Conservation (phyloP, 2,888 invertebrate species). For the Nomada lathburiana region DNA sequence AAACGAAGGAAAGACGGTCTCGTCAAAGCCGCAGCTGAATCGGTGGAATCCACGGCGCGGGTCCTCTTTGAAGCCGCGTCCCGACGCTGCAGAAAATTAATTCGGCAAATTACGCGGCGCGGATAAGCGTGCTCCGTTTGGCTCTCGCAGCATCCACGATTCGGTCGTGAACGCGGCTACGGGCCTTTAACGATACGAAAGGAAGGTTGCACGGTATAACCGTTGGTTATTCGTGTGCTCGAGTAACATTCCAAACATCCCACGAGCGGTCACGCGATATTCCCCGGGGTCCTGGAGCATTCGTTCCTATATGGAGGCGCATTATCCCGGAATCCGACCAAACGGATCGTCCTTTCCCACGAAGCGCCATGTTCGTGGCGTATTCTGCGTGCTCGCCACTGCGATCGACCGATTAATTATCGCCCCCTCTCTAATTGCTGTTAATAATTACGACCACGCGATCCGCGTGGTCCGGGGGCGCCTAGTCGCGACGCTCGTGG, state of each 20-base stretch:
- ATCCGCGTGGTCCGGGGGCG: slow-evolving; percentile 10
- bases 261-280: slow-evolving; percentile 75
- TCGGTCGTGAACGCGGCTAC: slow-evolving; percentile 36
- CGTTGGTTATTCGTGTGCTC: slow-evolving; percentile 71
- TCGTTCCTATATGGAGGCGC: slow-evolving; percentile 69
- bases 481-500: slow-evolving; percentile 35
- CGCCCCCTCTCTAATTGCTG: slow-evolving; percentile 73
- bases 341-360: slow-evolving; percentile 72
- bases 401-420: slow-evolving; percentile 78
- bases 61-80: slow-evolving; percentile 57
- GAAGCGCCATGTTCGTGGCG: slow-evolving; percentile 66
- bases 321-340: slow-evolving; percentile 71
- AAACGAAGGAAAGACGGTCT: too few relatives aligned
- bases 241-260: slow-evolving; percentile 75
- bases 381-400: slow-evolving; percentile 75
- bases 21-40: slow-evolving; percentile 11
- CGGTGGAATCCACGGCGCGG: slow-evolving; percentile 44
- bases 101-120: slow-evolving; percentile 71
- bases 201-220: slow-evolving; percentile 72
- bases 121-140: slow-evolving; percentile 58
- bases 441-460: slow-evolving; percentile 73
- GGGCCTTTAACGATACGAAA: slow-evolving; percentile 70
- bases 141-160: slow-evolving; percentile 56
- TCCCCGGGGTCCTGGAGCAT: slow-evolving; percentile 66
- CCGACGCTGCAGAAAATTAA: slow-evolving; percentile 67